A percentile compares a stretch with the other conserved stretches of the same genome.
Conservation (phyloP, 1,140 invertebrate genomes). For the Pseudomyrmex cubaensis region DNA sequence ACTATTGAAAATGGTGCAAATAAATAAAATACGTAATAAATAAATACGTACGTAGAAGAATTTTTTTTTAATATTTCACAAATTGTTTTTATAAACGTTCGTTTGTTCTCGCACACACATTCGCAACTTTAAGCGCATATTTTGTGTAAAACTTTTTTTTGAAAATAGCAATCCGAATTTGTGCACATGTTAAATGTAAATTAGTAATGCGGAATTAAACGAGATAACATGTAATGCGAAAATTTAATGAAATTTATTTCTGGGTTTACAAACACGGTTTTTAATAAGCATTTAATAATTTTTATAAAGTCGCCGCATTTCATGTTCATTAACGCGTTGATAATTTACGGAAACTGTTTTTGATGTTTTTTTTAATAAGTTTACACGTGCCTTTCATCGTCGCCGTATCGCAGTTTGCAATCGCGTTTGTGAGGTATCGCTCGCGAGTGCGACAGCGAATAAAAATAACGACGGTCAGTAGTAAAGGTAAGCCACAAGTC, state of each 20-base stretch:
- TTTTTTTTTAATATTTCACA: not conserved
- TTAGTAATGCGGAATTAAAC: not conserved
- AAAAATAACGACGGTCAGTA: slow-evolving; percentile 36
- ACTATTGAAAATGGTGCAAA: not conserved
- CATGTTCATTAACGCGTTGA: not conserved
- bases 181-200: not conserved
- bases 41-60: not conserved
- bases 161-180: not conserved
- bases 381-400: not conserved
- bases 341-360: not conserved
- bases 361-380: not conserved
- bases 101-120: too few species aligned
- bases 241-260: slow-evolving; percentile 28
- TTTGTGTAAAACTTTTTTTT: not conserved
- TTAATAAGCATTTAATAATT: slow-evolving; percentile 1
- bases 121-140: slow-evolving; percentile 8
- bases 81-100: not conserved
- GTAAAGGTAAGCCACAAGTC: slow-evolving; percentile 44
- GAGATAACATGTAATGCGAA: not conserved
- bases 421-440: slow-evolving; percentile 4
- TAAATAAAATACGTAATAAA: not conserved
- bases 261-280: not conserved
- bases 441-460: slow-evolving; percentile 7
- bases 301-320: not conserved
- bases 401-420: not conserved